Evolutionary conservation across 2,888 invertebrate species (phyloP).

Genomic region (Megaustenia siamemsis): DNA sequence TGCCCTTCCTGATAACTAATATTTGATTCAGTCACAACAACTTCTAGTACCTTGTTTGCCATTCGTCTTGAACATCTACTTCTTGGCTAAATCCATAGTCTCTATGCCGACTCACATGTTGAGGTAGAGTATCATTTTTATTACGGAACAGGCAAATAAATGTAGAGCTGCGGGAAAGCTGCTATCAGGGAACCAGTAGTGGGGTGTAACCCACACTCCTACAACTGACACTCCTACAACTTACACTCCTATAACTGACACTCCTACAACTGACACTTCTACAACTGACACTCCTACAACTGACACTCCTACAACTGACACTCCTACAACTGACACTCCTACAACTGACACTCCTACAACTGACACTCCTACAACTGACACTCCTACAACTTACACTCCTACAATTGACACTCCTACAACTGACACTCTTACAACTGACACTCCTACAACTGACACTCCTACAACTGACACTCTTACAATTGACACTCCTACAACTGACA

Average conservation of each 20-base stretch:
- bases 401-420: neutral
- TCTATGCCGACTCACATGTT: too few species aligned
- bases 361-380: neutral
- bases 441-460: neutral
- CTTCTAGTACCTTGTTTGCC: too few species aligned
- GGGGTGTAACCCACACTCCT: too few species aligned
- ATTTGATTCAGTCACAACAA: too few species aligned
- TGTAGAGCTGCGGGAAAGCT: too few species aligned
- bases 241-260: neutral
- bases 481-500: neutral
- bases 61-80: too few species aligned
- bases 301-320: neutral
- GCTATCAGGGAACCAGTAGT: too few species aligned
- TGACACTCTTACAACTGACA: constrained; percentile 3
- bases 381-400: neutral
- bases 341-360: neutral
- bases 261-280: neutral
- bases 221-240: too few species aligned
- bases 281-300: neutral
- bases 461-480: neutral
- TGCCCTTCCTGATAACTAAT: too few species aligned
- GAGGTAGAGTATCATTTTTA: too few species aligned
- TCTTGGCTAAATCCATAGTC: too few species aligned
- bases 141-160: too few species aligned
- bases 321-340: neutral